phyloP scores from a whole-genome alignment of 2,113 vertebrate genomes.

The Percopsis transmontana region DNA sequence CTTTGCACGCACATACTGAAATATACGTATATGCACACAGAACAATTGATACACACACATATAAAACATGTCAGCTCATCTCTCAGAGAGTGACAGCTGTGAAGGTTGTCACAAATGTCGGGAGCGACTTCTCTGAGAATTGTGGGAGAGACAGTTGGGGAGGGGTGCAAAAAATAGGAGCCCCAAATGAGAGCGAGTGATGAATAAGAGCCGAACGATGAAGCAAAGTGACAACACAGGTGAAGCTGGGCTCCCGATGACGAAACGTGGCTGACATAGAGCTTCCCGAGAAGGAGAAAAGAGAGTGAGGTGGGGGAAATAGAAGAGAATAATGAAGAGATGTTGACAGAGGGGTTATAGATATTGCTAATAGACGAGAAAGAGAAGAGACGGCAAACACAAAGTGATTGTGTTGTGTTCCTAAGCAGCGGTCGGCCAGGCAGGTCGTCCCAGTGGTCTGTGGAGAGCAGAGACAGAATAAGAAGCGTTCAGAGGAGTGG shows the following conservation, averaged over 20 bases:
- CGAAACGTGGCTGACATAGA: not conserved
- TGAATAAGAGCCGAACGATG: not conserved
- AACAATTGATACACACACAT: not conserved
- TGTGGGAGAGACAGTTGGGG: not conserved
- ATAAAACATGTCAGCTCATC: constrained; percentile 27
- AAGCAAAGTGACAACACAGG: no score
- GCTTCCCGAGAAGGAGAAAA: constrained; percentile 17
- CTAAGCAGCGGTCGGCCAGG: constrained; percentile 43
- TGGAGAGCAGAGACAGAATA: constrained; percentile 37
- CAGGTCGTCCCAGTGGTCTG: constrained; percentile 42
- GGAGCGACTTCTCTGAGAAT: constrained; percentile 38
- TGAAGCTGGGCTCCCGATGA: constrained; percentile 12
- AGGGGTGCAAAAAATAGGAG: constrained; percentile 22
- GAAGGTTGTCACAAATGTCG: constrained; percentile 56
- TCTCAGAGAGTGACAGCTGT: constrained; percentile 27
- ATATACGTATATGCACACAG: not conserved
- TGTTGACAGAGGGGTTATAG: constrained; percentile 41
- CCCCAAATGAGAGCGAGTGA: not conserved
- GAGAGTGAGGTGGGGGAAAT: constrained; percentile 20
- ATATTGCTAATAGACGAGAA: constrained; percentile 24
- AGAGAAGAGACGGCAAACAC: constrained; percentile 30
- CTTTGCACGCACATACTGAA: not conserved
- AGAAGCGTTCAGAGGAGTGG: constrained; percentile 17
- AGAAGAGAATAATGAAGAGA: constrained; percentile 54
- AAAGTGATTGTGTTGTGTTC: constrained; percentile 23